Evolutionary conservation across 2,888 invertebrate species (phyloP), one percentile per base, ranked within the genome.

Genomic region (Dicyrtoma fusca): DNA sequence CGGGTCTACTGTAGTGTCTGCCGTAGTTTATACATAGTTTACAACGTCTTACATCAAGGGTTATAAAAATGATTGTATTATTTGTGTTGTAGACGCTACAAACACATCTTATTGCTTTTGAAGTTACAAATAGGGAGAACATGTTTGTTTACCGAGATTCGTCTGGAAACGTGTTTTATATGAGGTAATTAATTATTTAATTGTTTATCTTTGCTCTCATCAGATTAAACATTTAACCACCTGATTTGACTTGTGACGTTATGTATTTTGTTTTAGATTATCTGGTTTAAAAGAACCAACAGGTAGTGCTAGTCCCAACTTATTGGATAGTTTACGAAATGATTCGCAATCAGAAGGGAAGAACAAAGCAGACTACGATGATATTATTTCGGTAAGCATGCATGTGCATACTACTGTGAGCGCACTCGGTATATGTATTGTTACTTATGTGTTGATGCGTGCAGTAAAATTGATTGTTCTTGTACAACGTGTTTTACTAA

Each of bases 91-190:
- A 88, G 82, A 89, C 89, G 2, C 83, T 91, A 62, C 87, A 88
- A 77, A 86, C 87, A 19, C 88, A 90, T 10, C 84, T 92, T 34
- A 88, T 88, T 80, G 87, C 89, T 71, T 89, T 91, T 81, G 88
- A 89, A 1, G 91, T 91, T 0, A 87, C 86, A 77, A 91, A 92
- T 81, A 85, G 91, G 51, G 88, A 85, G 76, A 91, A 91, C 82
- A 90, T 91, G 90, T 91, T 90, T 83, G 91, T 91, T 14, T 90
- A 90, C 81, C 87, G 88, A 81, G 90, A 91, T 79, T 86, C 84
- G 51, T 84, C 85, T 72, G 86, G 86, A 17, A 88, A 88, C 79
- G 89, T 89, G 0, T 89, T 89, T 81, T 89, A 89, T 82, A 78
- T 87, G 49, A 83, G 86, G 84, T 85, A 82, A 26, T 17, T 21